Percentiles rank a stretch among this genome's conserved stretches.
Evolutionary conservation across 2,888 invertebrate genomes (phyloP).

Genomic region (Ramazzottius varieornatus): DNA sequence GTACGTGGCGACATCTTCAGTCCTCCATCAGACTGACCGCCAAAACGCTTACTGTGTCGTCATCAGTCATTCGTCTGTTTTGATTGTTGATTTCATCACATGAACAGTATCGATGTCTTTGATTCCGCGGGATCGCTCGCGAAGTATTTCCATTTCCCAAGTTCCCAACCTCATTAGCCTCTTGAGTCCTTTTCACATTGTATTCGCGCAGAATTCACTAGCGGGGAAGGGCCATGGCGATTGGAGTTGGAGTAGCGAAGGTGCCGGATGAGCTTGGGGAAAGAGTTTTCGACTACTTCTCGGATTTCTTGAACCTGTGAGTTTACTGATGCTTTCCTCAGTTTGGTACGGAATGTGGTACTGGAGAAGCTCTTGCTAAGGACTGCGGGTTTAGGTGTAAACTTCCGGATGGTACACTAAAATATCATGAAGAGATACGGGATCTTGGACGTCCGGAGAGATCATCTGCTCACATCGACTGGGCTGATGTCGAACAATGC

Average conservation of each 20-base stretch:
- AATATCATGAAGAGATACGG: slow-evolving; percentile 54
- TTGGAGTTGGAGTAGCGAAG: background rate
- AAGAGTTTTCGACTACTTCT: background rate
- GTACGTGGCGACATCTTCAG: too few relatives aligned
- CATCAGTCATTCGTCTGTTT: too few relatives aligned
- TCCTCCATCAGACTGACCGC: too few relatives aligned
- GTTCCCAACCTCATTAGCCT: too few relatives aligned
- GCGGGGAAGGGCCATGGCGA: background rate
- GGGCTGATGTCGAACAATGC: slow-evolving; percentile 73
- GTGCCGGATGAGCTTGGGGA: background rate
- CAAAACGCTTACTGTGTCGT: too few relatives aligned
- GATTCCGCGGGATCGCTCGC: too few relatives aligned
- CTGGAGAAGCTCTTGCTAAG: background rate
- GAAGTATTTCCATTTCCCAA: too few relatives aligned
- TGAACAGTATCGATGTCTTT: too few relatives aligned
- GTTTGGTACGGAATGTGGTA: background rate
- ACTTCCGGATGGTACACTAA: slow-evolving; percentile 38
- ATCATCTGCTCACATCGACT: slow-evolving; percentile 68
- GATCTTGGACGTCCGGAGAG: slow-evolving; percentile 60
- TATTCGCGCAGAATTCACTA: too few relatives aligned
- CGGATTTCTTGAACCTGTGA: background rate
- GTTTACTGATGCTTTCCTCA: background rate
- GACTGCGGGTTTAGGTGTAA: background rate
- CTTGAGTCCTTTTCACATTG: too few relatives aligned
- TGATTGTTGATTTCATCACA: too few relatives aligned